A percentile compares a stretch with the other conserved stretches of the same genome.
Conservation (phyloP, 2,797 vertebrate genomes). For the Sebastes wilsoni region DNA sequence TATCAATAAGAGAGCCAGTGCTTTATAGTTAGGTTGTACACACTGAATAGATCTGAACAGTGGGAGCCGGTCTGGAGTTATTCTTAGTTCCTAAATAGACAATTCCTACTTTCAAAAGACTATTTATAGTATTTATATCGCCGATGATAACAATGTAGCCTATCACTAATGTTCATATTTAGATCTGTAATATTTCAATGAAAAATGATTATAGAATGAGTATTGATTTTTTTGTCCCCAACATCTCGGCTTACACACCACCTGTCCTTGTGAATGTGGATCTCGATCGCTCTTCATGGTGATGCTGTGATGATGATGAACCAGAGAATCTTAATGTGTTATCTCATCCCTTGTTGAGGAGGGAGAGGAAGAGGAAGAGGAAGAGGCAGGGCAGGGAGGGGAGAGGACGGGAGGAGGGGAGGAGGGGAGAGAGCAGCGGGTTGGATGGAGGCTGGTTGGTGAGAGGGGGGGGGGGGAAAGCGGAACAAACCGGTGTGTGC, state of each 20-base stretch:
- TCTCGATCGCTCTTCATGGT: neutral
- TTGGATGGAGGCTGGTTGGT: constrained; percentile 28
- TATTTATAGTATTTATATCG: neutral
- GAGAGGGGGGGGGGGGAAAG: constrained; percentile 55
- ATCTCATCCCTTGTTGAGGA: constrained; percentile 58
- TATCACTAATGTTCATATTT: neutral
- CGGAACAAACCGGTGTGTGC: constrained; percentile 86
- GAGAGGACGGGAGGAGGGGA: constrained; percentile 42
- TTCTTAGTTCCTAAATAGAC: neutral
- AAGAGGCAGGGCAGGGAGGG: constrained; percentile 53
- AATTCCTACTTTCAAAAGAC: neutral
- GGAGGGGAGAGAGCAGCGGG: constrained; percentile 33
- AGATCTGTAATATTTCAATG: neutral
- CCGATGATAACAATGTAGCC: neutral
- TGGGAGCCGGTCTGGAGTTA: neutral
- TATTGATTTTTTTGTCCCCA: neutral
- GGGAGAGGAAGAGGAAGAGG: constrained; percentile 40
- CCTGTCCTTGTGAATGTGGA: neutral
- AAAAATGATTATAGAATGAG: neutral
- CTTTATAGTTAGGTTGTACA: constrained; percentile 45
- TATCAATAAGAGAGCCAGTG: constrained; percentile 20
- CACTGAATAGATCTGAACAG: neutral
- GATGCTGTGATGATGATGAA: constrained; percentile 26
- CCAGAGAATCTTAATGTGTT: constrained; percentile 53
- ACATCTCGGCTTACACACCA: neutral